These are phyloP conservation scores for Anthopleura xanthogrammica DNA, from an alignment of 92 coral and sea anemone species.

Conservation along the genomic window DNA sequence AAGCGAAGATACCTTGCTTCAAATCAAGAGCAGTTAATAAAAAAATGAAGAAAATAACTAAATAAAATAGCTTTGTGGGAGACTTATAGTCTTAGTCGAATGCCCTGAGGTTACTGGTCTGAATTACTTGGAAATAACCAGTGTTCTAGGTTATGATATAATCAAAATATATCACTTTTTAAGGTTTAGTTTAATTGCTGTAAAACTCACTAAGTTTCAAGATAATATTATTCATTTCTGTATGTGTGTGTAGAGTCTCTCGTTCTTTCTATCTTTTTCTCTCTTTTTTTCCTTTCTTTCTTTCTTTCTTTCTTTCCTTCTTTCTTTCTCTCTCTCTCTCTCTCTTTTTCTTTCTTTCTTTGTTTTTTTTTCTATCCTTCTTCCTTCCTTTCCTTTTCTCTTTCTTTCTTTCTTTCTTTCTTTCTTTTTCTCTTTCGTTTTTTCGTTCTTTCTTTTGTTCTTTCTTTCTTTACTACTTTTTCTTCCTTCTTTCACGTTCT, in stretches of 20 bases:
- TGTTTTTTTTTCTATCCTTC: no score
- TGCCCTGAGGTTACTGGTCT: background rate
- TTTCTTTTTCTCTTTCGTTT: no score
- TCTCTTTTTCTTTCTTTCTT: background rate
- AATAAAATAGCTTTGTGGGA: conserved; percentile 4
- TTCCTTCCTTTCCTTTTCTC: no score
- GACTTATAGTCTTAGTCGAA: background rate
- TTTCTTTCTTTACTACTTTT: background rate
- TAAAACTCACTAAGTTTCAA: background rate
- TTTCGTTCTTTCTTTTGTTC: no score
- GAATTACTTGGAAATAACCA: background rate
- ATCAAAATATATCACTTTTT: background rate
- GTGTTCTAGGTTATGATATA: background rate
- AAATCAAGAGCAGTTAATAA: background rate
- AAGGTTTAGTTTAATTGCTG: background rate
- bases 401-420: no score
- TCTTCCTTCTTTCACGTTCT: background rate
- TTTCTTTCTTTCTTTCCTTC: background rate
- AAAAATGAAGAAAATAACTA: background rate
- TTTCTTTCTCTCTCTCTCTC: background rate
- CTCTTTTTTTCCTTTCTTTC: no score
- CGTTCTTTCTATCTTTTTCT: background rate
- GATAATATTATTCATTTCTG: background rate
- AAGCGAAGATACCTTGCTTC: background rate
- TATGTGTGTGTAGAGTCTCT: background rate